Base-by-base conservation (phyloP, 2,888 invertebrate genomes). In the Folsomia manolachei region DNA sequence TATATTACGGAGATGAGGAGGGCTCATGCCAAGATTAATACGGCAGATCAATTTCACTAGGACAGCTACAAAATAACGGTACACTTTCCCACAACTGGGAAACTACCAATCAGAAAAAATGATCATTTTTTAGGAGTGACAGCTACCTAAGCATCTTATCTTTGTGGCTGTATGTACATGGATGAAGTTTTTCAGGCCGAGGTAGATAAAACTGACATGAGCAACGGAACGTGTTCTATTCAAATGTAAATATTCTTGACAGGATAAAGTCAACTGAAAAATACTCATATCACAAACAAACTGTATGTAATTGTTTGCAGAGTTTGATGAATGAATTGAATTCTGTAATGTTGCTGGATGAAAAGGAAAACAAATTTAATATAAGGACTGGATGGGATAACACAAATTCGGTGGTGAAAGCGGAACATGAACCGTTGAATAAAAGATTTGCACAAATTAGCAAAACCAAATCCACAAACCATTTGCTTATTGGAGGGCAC, bases 361-460 rank as follows among this genome's bases (percentile, higher is more conserved):
- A 14, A 39, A 39, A 39, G 4, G 39, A 39, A 39, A 39, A 39
- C 39, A 39, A 39, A 39, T 39, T 9, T 39, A 39, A 4, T 39
- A n/a, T 39, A 14, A 39, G 39, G 39, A n/a, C n/a, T n/a, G n/a
- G n/a, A 39, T 9, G 39, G 39, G 39, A 14, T n/a, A n/a, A 39
- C 7, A 39, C 39, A 39, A 39, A 39, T 39, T 4, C 14, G 39
- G 14, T 4, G 56, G 18, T 14, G 19, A 56, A 56, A 14, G 56
- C 7, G 56, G 56, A 56, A 21, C 11, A 56, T 14, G 56, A 56
- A 14, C 4, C 4, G 56, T 14, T 56, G 56, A 56, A 56, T 56
- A 56, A 56, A 56, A 56, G 56, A 56, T 56, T 56, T 56, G 21
- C 56, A 18, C 56, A 56, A 7, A 56, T 56, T 56, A 56, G 56